Evolutionary conservation across 2,113 vertebrate genomes (phyloP), one percentile per base, ranked within the genome.

Genomic region (Callorhinus ursinus): DNA sequence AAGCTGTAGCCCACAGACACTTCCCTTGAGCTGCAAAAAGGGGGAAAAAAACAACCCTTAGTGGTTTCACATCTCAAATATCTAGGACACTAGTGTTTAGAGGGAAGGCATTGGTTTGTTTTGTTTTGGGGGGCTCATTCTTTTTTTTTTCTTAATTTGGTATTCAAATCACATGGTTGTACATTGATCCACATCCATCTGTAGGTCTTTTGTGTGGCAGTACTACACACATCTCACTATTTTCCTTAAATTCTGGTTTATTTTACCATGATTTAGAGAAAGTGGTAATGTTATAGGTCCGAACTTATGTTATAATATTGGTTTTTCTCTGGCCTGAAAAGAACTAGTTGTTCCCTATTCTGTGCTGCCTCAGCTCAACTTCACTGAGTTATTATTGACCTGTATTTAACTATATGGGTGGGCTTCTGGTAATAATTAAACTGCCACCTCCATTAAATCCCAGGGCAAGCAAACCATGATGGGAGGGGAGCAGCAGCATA

Each of bases 341-440:
- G 87, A 3, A 5, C 3, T n/a, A 79, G 84, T 84, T 97, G 49
- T 86, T 98, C 94, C 21, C 15, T 31, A 11, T 55, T 76, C 16
- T 90, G 49, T 82, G 81, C 31, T 74, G 19, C 22, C 86, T 76
- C 12, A n/a, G 4, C 33, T 89, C 12, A 24, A 77, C 49, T 90
- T 94, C 61, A 55, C 49, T 92, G 83, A 92, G 67, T 33, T 36
- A 2, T 0, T 93, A 55, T 0, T 83, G 95, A 97, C 53, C 24
- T 5, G 16, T 31, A 79, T 7, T 87, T 33, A 65, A 4, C 96
- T 65, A 14, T 42, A 77, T 82, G 96, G 71, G 88, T 93, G 93
- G 81, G 33, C 92, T 94, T 88, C 39, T 96, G 79, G 71, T 81
- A 88, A 81, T 85, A 79, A 74, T 93, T 97, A 97, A 92, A 90